Conservation (phyloP, 2,888 invertebrate species). For the Abrostola triplasia region DNA sequence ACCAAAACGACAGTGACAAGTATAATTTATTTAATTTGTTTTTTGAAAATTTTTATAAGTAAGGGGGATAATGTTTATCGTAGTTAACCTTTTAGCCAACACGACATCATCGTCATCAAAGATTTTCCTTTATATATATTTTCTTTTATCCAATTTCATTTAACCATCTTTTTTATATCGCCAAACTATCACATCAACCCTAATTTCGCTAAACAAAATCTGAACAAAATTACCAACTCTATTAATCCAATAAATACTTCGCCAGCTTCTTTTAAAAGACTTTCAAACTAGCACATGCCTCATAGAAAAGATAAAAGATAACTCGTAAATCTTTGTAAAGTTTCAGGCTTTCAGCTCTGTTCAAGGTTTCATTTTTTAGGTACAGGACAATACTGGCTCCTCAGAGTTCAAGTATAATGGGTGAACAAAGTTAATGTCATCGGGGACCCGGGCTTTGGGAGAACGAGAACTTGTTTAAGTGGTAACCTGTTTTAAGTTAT, state of each 20-base stretch:
- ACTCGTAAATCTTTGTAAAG: slow-evolving; percentile 51
- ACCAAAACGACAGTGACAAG: too few species aligned
- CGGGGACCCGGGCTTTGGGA: slow-evolving; percentile 3
- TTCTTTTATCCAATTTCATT: too few species aligned
- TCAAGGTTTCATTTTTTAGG: slow-evolving; percentile 34
- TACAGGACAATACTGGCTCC: slow-evolving; percentile 27
- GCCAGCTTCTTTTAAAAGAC: slow-evolving; percentile 23
- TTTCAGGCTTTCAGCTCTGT: slow-evolving; percentile 27
- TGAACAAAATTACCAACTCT: slow-evolving; percentile 1
- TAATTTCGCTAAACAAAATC: not conserved
- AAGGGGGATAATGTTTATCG: too few species aligned
- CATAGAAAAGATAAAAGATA: slow-evolving; percentile 49
- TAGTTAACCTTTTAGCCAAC: too few species aligned
- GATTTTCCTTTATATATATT: too few species aligned
- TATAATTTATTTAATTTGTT: too few species aligned
- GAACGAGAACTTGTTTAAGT: slow-evolving; percentile 8
- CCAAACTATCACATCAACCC: too few species aligned
- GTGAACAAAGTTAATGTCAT: slow-evolving; percentile 20
- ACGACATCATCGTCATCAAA: too few species aligned
- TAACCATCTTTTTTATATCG: too few species aligned
- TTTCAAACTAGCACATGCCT: slow-evolving; percentile 37
- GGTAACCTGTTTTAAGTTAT: slow-evolving; percentile 5
- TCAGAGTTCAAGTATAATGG: slow-evolving; percentile 33
- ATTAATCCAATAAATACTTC: slow-evolving; percentile 29
- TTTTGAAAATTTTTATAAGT: too few species aligned